A percentile compares a stretch with the other conserved stretches of the same genome.
phyloP scores from a whole-genome alignment of 23 tunicate species.

The Diplosoma virens region DNA sequence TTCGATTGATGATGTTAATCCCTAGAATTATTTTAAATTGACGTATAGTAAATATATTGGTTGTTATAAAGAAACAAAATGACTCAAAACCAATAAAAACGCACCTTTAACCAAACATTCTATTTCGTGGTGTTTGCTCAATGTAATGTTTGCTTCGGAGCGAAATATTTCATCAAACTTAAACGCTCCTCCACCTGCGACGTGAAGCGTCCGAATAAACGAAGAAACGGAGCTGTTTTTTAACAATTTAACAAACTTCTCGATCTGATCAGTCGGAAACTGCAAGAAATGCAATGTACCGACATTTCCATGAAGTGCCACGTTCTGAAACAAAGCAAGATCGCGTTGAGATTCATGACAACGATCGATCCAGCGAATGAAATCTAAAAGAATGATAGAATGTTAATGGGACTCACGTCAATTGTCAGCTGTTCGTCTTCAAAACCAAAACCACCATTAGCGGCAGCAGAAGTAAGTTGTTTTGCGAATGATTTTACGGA shows the following conservation, averaged over 20 bases:
- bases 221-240: slow-evolving; percentile 63
- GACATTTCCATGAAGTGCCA: slow-evolving; percentile 44
- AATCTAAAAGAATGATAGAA: no score
- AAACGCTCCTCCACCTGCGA: slow-evolving; percentile 89
- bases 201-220: slow-evolving; percentile 49
- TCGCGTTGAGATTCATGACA: no score
- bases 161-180: slow-evolving; percentile 71
- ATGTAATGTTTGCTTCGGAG: slow-evolving; percentile 30
- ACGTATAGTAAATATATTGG: no score
- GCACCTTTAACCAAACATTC: slow-evolving; percentile 84
- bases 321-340: slow-evolving; percentile 45
- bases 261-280: slow-evolving; percentile 77
- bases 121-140: slow-evolving; percentile 77
- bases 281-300: slow-evolving; percentile 79
- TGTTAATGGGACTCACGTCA: no score
- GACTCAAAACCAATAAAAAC: no score
- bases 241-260: slow-evolving; percentile 50
- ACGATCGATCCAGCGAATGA: no score
- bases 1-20: no score
- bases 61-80: no score
- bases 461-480: slow-evolving; percentile 42
- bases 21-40: no score
- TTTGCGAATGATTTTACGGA: slow-evolving; percentile 46
- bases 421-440: slow-evolving; percentile 61
- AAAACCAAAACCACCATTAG: slow-evolving; percentile 72